Base-by-base conservation (phyloP, 2,797 vertebrate genomes). In the Microtus obscurus region DNA sequence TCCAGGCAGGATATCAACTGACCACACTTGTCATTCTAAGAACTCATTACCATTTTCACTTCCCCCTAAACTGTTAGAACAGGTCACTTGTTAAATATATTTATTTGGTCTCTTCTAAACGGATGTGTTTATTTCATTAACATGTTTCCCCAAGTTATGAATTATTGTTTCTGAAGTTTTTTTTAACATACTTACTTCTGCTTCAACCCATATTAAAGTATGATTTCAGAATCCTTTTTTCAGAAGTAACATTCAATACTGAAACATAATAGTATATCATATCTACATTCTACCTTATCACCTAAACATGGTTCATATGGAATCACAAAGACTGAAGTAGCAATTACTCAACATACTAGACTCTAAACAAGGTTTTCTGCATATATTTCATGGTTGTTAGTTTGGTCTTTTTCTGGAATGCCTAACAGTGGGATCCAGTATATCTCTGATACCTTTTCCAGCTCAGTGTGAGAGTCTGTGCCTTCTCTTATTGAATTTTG, bases 161-260 rank as follows among this genome's bases (percentile, higher is more conserved):
- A 96, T 45, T 61, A 61, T 4, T 1, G 73, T 65, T 83, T 96
- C 91, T 23, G 43, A 76, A 94, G 25, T 2, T 48, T 12, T 12
- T 93, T 87, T 25, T 86, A 9, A 16, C 12, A 81, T 16, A 51
- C 19, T 94, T 37, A 6, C 14, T 86, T 91, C 89, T 83, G 4
- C 4, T 88, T 86, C 23, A 8, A 23, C 37, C 12, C 0, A 13
- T 77, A 31, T 17, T 71, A 77, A 31, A 23, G 67, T 61, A 51
- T 3, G 87, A 16, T 37, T 6, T 51, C 79, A 89, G 53, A 45
- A 67, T 65, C 0, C n/a, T 87, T 53, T 48, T 93, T 87, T 93
- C 45, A 85, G 23, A 91, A 81, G 61, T 77, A 89, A 79, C 19
- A 87, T 43, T 87, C 81, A 77, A 53, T 93, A 11, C 43, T 96